Evolutionary conservation across 1,140 invertebrate species (phyloP), one percentile per base, ranked within the genome.

Genomic region (Macrocentrus cingulum): DNA sequence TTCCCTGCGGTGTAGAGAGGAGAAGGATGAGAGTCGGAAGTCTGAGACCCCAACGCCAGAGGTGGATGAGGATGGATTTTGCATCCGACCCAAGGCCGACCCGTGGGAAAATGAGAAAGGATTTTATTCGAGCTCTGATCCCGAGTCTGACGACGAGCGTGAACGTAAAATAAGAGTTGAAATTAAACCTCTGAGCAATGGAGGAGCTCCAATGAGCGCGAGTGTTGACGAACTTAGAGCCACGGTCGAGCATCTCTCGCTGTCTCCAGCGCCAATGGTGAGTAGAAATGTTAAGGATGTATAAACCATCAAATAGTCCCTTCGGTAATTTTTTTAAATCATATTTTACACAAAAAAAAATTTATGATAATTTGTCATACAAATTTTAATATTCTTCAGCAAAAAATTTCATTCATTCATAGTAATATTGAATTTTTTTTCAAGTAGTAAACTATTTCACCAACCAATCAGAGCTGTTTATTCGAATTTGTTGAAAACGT

Each of bases 51-150:
- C 82, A 5, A 84, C 84, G 19, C 88, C 87, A 8, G 91, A 95
- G 80, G 91, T 97, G 0, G 95, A 98, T 75, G 94, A 95, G 62
- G 95, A 98, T 77, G 95, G 95, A 11, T 97, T 92, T 72, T 90
- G 91, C 59, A 91, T 97, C 60, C 84, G 91, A 75, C 94, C 94
- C 74, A 84, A 90, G 69, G 64, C 82, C 52, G 84, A 85, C 68
- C 75, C 82, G 5, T 86, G 85, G 83, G 83, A 84, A 61, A 82
- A 82, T 61, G 86, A 89, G 66, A 89, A 86, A 73, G 82, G 88
- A 74, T 95, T 94, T 73, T 93, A 95, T 77, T 95, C 93, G 4
- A 94, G 91, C 68, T 92, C 92, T 20, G 94, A 97, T 76, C 90
- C 91, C 18, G 95, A 97, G 79, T 95, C 93, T 79, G 86, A 89